phyloP scores from a whole-genome alignment of 2,113 vertebrate genomes.

The Anarhynchus alexandrinus region DNA sequence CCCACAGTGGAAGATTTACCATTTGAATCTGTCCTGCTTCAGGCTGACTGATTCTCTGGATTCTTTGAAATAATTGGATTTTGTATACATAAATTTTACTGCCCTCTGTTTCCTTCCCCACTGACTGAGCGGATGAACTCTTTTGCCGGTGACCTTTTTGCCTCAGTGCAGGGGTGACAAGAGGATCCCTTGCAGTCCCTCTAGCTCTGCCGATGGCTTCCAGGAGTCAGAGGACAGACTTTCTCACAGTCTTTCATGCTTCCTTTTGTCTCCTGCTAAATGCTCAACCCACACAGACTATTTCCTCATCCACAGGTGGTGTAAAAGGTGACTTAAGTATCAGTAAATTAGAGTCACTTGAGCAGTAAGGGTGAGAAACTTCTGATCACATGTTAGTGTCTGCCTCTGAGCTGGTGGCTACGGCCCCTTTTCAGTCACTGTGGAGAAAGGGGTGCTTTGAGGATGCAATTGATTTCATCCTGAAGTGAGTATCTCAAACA shows the following conservation, averaged over 20 bases:
- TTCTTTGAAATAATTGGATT: background rate
- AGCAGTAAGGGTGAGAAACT: background rate
- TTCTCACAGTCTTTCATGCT: background rate
- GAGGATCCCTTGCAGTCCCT: background rate
- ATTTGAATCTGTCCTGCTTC: background rate
- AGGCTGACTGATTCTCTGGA: background rate
- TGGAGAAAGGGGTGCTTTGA: background rate
- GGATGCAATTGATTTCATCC: background rate
- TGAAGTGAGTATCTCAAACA: background rate
- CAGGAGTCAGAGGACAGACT: background rate
- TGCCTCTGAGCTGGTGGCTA: background rate
- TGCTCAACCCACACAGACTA: background rate
- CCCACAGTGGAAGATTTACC: background rate
- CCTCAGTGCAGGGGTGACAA: background rate
- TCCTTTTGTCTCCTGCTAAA: background rate
- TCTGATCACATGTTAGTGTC: background rate
- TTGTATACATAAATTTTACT: background rate
- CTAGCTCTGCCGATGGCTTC: background rate
- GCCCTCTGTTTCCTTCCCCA: background rate
- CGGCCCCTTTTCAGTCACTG: background rate
- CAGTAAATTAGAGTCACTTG: background rate
- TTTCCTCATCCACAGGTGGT: background rate
- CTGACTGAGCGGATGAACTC: background rate
- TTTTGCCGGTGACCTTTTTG: background rate
- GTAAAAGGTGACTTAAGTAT: background rate